These are phyloP conservation scores for Sula dactylatra DNA, from an alignment of 2,113 vertebrate genomes.

Conservation along the genomic window DNA sequence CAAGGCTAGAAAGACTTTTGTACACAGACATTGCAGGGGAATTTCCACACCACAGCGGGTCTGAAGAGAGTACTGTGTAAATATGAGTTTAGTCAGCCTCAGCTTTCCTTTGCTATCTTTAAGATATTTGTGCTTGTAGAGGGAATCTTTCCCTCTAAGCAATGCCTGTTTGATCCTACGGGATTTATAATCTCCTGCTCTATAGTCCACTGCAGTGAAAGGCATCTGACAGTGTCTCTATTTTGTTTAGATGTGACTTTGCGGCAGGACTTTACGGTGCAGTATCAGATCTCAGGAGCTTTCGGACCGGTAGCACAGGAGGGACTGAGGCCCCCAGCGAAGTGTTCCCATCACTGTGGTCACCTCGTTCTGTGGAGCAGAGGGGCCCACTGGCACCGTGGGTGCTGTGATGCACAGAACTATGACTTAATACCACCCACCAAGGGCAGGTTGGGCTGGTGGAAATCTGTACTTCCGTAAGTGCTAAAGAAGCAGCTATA, in stretches of 20 bases:
- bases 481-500: neutral
- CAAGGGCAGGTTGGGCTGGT: neutral
- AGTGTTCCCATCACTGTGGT: rapidly evolving
- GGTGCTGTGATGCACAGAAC: neutral
- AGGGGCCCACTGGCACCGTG: rapidly evolving
- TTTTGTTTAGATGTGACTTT: neutral
- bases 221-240: rapidly evolving
- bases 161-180: neutral
- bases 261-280: neutral
- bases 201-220: neutral
- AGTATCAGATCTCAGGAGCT: neutral
- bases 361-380: neutral
- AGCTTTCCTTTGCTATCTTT: neutral
- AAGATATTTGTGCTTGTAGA: neutral
- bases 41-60: neutral
- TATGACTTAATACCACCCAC: neutral
- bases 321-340: neutral
- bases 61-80: neutral
- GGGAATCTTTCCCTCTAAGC: neutral
- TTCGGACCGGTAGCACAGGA: neutral
- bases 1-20: slow-evolving; percentile 13
- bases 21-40: neutral
- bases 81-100: neutral
- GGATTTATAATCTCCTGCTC: neutral
- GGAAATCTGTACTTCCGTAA: neutral